Evolutionary conservation across 2,113 vertebrate genomes (phyloP), one percentile per base, ranked within the genome.

Genomic region (Carollia perspicillata): DNA sequence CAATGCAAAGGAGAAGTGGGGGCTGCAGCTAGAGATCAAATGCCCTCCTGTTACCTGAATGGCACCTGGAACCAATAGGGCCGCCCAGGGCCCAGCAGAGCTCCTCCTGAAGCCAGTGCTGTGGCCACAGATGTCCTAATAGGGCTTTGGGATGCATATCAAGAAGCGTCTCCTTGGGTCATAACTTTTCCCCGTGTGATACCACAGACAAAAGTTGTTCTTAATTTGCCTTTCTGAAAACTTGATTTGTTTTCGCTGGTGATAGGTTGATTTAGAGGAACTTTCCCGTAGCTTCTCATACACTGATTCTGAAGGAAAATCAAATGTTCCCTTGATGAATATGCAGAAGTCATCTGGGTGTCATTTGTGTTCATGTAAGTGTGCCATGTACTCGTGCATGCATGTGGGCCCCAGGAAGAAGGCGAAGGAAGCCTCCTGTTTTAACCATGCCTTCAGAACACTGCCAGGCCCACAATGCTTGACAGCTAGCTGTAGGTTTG

Each of bases 391-490:
- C 37, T 33, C 26, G 63, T 9, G 37, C 14, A 1, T 13, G 23
- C 8, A 8, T 10, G 37, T 13, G 26, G 30, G 3, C n/a, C 17
- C 14, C 13, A 1, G 37, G 37, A 40, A 3, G 2, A 14, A 49
- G 13, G 3, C 0, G 2, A 5, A 12, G 2, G 2, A 11, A 7
- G 1, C 11, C 14, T 58, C 23, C 51, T 8, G 0, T 44, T 51
- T 10, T 28, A 1, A 51, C 18, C 6, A 9, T 3, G 2, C 30
- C 9, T 4, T 55, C 72, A 23, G 55, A 10, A 9, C 16, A 5
- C 16, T 1, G 0, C 3, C 16, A 8, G 16, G 58, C 3, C 26
- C 16, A 2, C 23, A 8, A 8, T 13, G 30, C 42, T 20, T 8
- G 23, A 9, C 0, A 16, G 5, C 12, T 2, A 16, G 5, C 12